Evolutionary conservation across 2,797 vertebrate genomes (phyloP), one percentile per base, ranked within the genome.

Genomic region (Galago senegalensis): DNA sequence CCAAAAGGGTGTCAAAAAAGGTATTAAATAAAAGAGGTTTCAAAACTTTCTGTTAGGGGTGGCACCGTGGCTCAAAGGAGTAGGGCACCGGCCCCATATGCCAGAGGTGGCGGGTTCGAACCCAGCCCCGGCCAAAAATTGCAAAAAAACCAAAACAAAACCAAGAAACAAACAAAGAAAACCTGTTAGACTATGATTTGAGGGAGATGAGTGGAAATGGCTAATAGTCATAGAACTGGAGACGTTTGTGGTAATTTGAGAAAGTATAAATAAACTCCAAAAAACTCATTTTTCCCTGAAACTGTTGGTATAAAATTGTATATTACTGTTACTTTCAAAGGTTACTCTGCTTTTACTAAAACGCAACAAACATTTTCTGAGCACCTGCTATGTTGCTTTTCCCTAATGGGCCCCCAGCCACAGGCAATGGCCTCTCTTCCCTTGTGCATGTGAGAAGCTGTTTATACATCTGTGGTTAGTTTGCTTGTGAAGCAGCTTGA

Each of bases 341-440:
- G 65, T 75, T 63, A 12, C 29, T 91, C 81, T 72, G 37, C 56
- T 89, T 58, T 87, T 84, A 93, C 2, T 92, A 91, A 87, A 56
- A 80, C 31, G 73, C 43, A 76, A 34, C 25, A 43, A 61, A 40
- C 18, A 82, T 43, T 76, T 82, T 76, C 60, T 58, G 73, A 92
- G 34, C n/a, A 29, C 60, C 34, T 79, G 31, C 37, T 72, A 2
- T 17, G 53, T 29, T 63, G 18, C 21, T 75, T 82, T 70, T 70
- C 17, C n/a, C 27, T 27, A 16, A 34, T 20, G 61, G 70, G 67
- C 16, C n/a, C 17, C 31, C 56, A 92, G 93, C 46, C 34, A 34
- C 2, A 29, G 9, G 18, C 12, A 31, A 70, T 46, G 63, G 46
- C 17, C 4, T 79, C 31, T 93, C 27, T 72, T 89, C 75, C 46